Conservation (phyloP, 2,797 vertebrate genomes). For the Tarsius wallacei region DNA sequence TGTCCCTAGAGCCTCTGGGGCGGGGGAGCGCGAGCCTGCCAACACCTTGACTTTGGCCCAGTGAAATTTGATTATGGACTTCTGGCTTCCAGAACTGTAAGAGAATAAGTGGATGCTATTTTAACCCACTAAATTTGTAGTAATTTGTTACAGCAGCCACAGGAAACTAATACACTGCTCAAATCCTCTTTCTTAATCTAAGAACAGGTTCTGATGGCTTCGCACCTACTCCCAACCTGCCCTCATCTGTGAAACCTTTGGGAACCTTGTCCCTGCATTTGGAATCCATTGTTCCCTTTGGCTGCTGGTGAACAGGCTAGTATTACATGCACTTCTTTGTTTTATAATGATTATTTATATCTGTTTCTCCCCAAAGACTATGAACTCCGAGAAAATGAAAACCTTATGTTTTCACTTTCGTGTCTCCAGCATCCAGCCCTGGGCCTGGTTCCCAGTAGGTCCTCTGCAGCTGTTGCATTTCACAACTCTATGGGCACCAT, state of each 20-base stretch:
- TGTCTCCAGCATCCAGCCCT: background rate
- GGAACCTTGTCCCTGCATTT: background rate
- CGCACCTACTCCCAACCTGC: background rate
- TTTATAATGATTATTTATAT: conserved; percentile 44
- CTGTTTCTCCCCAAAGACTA: background rate
- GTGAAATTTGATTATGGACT: background rate
- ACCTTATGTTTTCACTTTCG: background rate
- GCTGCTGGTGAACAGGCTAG: background rate
- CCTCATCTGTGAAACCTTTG: background rate
- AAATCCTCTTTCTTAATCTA: background rate
- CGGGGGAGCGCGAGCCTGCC: background rate
- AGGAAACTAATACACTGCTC: background rate
- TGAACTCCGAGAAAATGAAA: conserved; percentile 12
- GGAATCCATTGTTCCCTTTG: background rate
- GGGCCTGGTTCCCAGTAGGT: too few relatives aligned
- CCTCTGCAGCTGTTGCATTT: background rate
- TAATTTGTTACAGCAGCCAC: background rate
- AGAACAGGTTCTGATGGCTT: background rate
- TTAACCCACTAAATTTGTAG: background rate
- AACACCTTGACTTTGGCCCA: background rate
- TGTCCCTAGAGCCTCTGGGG: background rate
- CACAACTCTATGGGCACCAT: background rate
- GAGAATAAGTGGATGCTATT: conserved; percentile 7
- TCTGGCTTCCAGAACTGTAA: background rate
- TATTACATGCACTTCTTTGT: background rate